Percentiles rank a stretch among this genome's conserved stretches.
Evolutionary conservation across 1,140 invertebrate genomes (phyloP).

Genomic region (Leptinotarsa lineolata): DNA sequence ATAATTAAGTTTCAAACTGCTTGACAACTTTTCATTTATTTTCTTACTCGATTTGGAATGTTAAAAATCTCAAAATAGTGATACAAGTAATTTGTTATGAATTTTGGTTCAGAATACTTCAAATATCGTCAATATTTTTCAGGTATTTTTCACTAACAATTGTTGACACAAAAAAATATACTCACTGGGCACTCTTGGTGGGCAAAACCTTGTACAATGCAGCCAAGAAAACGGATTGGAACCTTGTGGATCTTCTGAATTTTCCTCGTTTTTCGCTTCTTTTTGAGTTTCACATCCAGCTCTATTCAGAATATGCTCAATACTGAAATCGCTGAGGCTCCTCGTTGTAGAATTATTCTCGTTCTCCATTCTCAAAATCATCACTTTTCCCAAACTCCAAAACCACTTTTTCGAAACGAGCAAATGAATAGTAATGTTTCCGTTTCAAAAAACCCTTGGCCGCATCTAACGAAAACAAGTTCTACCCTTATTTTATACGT

Average conservation of each 20-base stretch:
- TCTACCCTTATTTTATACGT: conserved; percentile 36
- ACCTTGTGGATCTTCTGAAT: conserved; percentile 24
- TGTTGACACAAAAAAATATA: conserved; percentile 26
- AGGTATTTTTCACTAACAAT: no score
- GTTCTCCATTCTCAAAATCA: conserved; percentile 23
- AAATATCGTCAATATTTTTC: no score
- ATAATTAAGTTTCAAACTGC: no score
- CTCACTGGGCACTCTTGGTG: conserved; percentile 74
- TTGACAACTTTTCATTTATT: no score
- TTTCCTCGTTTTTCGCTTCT: conserved; percentile 37
- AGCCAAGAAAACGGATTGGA: conserved; percentile 63
- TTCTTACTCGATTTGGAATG: not conserved
- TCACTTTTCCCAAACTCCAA: conserved; percentile 15
- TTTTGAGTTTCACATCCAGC: conserved; percentile 37
- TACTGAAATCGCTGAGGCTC: conserved; percentile 58
- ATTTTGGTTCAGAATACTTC: no score
- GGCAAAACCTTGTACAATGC: conserved; percentile 75
- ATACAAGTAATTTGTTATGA: no score
- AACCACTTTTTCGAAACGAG: conserved; percentile 29
- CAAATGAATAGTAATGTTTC: not conserved
- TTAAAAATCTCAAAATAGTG: not conserved
- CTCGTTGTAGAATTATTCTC: conserved; percentile 20
- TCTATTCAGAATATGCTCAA: conserved; percentile 60
- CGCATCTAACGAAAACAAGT: conserved; percentile 17
- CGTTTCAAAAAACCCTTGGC: not conserved